These are phyloP conservation scores for Drosophila anomalipes DNA, from an alignment of 2,888 invertebrate genomes.

Conservation along the genomic window DNA sequence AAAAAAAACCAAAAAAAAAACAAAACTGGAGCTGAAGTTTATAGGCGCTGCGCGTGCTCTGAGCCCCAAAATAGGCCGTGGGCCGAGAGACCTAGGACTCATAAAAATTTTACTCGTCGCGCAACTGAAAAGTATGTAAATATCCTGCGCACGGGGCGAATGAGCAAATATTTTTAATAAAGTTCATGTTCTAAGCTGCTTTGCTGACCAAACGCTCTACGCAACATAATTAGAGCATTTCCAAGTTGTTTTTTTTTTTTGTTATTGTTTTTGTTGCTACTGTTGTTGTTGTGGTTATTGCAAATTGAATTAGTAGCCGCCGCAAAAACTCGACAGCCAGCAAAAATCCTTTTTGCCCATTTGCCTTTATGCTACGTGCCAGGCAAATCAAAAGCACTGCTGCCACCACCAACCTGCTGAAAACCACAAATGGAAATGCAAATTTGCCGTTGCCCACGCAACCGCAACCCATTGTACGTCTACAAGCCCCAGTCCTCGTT, in stretches of 20 bases:
- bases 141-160: slow-evolving; percentile 45
- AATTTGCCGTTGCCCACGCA: slow-evolving; percentile 73
- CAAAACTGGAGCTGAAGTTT: slow-evolving; percentile 55
- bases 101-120: slow-evolving; percentile 71
- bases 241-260: slow-evolving; percentile 18
- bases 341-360: slow-evolving; percentile 75
- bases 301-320: slow-evolving; percentile 78
- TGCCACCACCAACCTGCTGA: slow-evolving; percentile 15
- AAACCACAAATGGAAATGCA: slow-evolving; percentile 78
- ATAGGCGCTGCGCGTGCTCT: slow-evolving; percentile 74
- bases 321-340: slow-evolving; percentile 55
- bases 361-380: slow-evolving; percentile 70
- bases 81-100: slow-evolving; percentile 35
- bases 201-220: slow-evolving; percentile 64
- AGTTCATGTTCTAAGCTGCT: slow-evolving; percentile 73
- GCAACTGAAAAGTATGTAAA: slow-evolving; percentile 70
- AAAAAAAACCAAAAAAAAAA: slow-evolving; percentile 54
- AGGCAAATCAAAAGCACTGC: slow-evolving; percentile 70
- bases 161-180: slow-evolving; percentile 80
- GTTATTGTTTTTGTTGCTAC: slow-evolving; percentile 1
- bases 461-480: slow-evolving; percentile 51
- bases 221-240: slow-evolving; percentile 74
- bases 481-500: background rate
- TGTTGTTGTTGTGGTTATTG: slow-evolving; percentile 71
- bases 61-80: slow-evolving; percentile 58